Conservation (phyloP, 2,797 vertebrate genomes). For the Chaetophractus vellerosus region DNA sequence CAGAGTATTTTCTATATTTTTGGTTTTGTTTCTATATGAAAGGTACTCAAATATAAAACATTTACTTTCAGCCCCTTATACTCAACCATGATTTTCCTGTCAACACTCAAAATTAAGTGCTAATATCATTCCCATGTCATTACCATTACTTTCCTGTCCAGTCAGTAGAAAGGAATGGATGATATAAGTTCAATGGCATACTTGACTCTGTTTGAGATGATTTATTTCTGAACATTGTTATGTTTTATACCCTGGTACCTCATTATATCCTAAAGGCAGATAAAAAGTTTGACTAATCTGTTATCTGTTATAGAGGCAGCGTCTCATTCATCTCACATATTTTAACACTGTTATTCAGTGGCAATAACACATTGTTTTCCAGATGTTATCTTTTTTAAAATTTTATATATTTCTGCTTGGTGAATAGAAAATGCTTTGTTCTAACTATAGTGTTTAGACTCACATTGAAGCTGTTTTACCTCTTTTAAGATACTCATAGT, state of each 20-base stretch:
- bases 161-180: constrained; percentile 52
- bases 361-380: constrained; percentile 53
- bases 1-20: constrained; percentile 24
- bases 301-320: constrained; percentile 12
- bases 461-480: not conserved
- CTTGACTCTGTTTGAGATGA: constrained; percentile 74
- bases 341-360: not conserved
- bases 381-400: not conserved
- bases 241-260: not conserved
- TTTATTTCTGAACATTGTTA: constrained; percentile 73
- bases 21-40: constrained; percentile 71
- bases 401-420: constrained; percentile 30
- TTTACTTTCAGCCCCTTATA: constrained; percentile 16
- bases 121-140: constrained; percentile 35
- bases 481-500: constrained; percentile 49
- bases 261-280: constrained; percentile 14
- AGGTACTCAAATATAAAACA: constrained; percentile 62
- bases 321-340: not conserved
- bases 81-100: constrained; percentile 51
- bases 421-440: not conserved
- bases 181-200: constrained; percentile 53
- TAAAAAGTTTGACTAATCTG: constrained; percentile 55
- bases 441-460: constrained; percentile 34
- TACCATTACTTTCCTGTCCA: constrained; percentile 75
- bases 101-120: constrained; percentile 67